Evolutionary conservation across 2,888 invertebrate species (phyloP).

Genomic region (Ceraclea dissimilis): DNA sequence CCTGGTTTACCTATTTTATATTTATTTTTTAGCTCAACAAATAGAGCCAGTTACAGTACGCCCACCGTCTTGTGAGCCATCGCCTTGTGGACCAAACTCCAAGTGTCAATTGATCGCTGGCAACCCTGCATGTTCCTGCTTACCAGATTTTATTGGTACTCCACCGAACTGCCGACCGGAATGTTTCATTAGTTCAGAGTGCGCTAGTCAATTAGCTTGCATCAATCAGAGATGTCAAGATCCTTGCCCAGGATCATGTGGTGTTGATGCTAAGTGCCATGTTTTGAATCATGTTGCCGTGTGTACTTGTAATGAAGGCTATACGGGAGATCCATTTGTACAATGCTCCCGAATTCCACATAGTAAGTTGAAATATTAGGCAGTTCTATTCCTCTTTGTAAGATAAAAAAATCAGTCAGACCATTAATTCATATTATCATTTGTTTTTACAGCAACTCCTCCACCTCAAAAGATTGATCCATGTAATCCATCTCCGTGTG

Average conservation of each 20-base stretch:
- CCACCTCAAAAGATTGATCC: slow-evolving; percentile 37
- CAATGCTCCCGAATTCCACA: slow-evolving; percentile 55
- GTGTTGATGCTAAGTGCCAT: slow-evolving; percentile 69
- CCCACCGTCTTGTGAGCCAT: slow-evolving; percentile 70
- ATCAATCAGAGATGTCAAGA: slow-evolving; percentile 73
- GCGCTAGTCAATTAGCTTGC: slow-evolving; percentile 67
- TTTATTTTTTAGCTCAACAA: slow-evolving; percentile 5
- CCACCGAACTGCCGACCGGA: slow-evolving; percentile 76
- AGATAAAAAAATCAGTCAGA: too few species aligned
- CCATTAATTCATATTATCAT: not conserved
- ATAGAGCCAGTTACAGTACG: slow-evolving; percentile 44
- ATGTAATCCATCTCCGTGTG: slow-evolving; percentile 65
- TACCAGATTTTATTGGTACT: slow-evolving; percentile 68
- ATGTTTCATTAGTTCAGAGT: slow-evolving; percentile 72
- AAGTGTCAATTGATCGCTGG: slow-evolving; percentile 67
- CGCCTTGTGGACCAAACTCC: slow-evolving; percentile 79
- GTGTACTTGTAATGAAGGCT: slow-evolving; percentile 67
- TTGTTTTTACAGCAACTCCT: slow-evolving; percentile 30
- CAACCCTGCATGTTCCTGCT: slow-evolving; percentile 71
- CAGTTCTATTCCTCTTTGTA: too few species aligned
- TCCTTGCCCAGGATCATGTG: slow-evolving; percentile 78
- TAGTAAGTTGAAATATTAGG: slow-evolving; percentile 11
- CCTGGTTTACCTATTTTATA: too few species aligned
- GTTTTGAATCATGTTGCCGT: slow-evolving; percentile 76
- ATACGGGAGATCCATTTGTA: slow-evolving; percentile 74